A percentile compares a stretch with the other conserved stretches of the same genome.
phyloP scores from a whole-genome alignment of 2,888 invertebrate genomes.

The Nephrotoma flavescens region DNA sequence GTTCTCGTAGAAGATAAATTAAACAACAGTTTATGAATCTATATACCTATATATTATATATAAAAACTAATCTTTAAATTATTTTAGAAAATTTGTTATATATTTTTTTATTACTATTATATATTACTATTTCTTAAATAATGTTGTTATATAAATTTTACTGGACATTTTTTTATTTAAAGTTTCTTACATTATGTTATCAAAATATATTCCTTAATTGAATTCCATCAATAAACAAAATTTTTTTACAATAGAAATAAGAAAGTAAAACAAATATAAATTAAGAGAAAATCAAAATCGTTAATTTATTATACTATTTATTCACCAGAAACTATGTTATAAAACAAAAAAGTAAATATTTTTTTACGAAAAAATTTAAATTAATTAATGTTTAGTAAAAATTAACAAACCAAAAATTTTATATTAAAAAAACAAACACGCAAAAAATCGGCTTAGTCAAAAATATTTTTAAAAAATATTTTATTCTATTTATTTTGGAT shows the following conservation, averaged over 20 bases:
- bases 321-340: background rate
- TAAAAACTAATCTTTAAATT: background rate
- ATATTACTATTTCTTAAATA: background rate
- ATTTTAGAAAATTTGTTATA: background rate
- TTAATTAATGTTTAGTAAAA: background rate
- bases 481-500: background rate
- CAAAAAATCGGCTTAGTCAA: background rate
- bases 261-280: background rate
- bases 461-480: background rate
- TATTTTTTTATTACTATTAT: background rate
- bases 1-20: background rate
- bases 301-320: background rate
- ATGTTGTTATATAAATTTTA: background rate
- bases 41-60: background rate
- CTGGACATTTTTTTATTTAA: background rate
- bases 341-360: background rate
- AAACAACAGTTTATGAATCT: background rate
- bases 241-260: background rate
- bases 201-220: background rate
- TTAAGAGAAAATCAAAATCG: background rate
- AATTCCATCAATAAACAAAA: background rate
- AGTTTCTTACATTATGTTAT: background rate
- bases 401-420: background rate
- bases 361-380: background rate
- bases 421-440: background rate